phyloP scores from a whole-genome alignment of 1,140 invertebrate genomes.

The Neotoxoptera formosana region DNA sequence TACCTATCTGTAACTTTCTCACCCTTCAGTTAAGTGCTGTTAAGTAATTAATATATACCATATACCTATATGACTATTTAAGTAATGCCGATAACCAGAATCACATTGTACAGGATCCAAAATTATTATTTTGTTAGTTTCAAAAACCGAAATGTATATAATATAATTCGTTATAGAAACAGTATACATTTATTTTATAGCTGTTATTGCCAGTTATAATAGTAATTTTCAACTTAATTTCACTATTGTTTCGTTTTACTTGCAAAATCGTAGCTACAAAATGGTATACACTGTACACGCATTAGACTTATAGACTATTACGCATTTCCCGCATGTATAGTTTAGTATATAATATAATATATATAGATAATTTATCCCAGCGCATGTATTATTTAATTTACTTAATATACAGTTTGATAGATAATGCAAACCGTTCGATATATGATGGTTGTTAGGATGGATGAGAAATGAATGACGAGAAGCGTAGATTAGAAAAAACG shows the following conservation, averaged over 20 bases:
- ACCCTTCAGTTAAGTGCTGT: not conserved
- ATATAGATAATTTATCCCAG: not conserved
- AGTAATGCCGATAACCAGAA: not conserved
- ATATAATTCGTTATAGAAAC: not conserved
- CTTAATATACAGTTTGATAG: not conserved
- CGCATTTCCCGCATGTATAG: not conserved
- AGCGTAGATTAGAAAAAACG: not conserved
- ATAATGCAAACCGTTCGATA: not conserved
- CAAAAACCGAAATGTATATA: not conserved
- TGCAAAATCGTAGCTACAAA: not conserved
- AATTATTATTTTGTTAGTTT: not conserved
- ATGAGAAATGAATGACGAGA: not conserved
- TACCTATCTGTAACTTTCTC: not conserved
- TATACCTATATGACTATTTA: not conserved
- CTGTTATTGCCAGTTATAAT: not conserved
- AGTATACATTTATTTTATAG: not conserved
- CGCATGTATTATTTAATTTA: not conserved
- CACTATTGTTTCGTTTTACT: not conserved
- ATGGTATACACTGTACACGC: not conserved
- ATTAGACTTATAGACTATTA: not conserved
- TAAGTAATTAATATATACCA: not conserved
- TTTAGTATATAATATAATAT: not conserved
- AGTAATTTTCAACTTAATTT: not conserved
- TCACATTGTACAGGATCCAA: not conserved
- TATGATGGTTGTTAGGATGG: not conserved